Evolutionary conservation across 2,888 invertebrate species (phyloP).

Genomic region (Heliconius sara): DNA sequence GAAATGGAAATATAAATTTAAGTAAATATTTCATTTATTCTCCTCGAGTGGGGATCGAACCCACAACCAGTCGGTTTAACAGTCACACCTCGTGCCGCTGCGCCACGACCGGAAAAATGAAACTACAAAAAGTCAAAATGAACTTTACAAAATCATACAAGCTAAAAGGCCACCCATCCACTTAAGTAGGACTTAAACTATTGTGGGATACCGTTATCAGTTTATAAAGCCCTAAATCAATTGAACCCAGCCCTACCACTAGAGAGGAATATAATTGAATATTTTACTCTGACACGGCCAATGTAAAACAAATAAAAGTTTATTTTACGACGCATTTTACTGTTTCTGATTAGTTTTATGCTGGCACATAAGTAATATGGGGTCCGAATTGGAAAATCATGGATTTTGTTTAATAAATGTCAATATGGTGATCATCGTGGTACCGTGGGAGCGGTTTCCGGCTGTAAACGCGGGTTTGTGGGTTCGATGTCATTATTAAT

Average conservation of each 20-base stretch:
- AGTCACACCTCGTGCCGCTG: too few relatives aligned
- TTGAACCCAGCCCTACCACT: slow-evolving; percentile 30
- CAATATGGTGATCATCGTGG: not conserved
- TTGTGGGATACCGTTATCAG: slow-evolving; percentile 39
- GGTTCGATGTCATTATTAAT: not conserved
- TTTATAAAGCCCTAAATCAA: slow-evolving; percentile 44
- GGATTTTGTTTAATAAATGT: slow-evolving; percentile 16
- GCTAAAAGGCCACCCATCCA: slow-evolving; percentile 1
- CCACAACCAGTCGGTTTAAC: too few relatives aligned
- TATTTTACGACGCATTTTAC: slow-evolving; percentile 61
- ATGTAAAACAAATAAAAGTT: slow-evolving; percentile 68
- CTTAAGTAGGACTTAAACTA: not conserved
- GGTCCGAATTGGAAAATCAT: not conserved
- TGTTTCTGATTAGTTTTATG: slow-evolving; percentile 42
- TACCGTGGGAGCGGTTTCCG: not conserved
- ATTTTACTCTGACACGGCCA: slow-evolving; percentile 50
- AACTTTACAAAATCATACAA: not conserved
- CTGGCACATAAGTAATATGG: slow-evolving; percentile 21
- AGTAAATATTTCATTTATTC: too few relatives aligned
- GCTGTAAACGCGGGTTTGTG: not conserved
- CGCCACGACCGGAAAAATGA: too few relatives aligned
- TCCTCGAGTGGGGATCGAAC: too few relatives aligned
- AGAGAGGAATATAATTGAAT: slow-evolving; percentile 42
- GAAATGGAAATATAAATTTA: too few relatives aligned
- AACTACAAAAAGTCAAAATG: too few relatives aligned